Conservation (phyloP, 2,797 vertebrate species). For the Neosilurus mollespiculum region DNA sequence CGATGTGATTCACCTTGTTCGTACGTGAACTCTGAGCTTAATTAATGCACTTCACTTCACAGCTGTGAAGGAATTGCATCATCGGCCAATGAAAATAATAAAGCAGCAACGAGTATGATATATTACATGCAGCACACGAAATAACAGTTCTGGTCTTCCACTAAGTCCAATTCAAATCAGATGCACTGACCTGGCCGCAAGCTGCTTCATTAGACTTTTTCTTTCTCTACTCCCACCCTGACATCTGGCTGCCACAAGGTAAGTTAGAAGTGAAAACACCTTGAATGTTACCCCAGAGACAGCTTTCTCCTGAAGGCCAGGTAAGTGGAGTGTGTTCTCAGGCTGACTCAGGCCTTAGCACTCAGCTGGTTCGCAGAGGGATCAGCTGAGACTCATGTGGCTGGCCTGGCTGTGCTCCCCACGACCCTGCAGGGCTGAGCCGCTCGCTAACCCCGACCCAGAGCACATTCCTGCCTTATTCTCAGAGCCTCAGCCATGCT, state of each 20-base stretch:
- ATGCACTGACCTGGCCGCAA: conserved; percentile 51
- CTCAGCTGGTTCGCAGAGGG: conserved; percentile 45
- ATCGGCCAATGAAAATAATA: conserved; percentile 53
- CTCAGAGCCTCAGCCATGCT: conserved; percentile 56
- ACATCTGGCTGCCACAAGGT: conserved; percentile 55
- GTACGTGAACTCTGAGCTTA: conserved; percentile 55
- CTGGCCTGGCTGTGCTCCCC: conserved; percentile 69
- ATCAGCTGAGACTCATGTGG: conserved; percentile 81
- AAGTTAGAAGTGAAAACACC: conserved; percentile 38
- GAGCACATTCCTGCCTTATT: conserved; percentile 76
- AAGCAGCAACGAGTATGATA: conserved; percentile 47
- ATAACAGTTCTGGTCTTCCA: conserved; percentile 32
- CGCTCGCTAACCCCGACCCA: conserved; percentile 71
- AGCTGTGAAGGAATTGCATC: conserved; percentile 42
- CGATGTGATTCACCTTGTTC: conserved; percentile 64
- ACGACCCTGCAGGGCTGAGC: conserved; percentile 69
- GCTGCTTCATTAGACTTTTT: conserved; percentile 51
- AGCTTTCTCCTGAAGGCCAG: conserved; percentile 36
- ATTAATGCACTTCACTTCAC: conserved; percentile 47
- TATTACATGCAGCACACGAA: conserved; percentile 40
- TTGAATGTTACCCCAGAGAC: conserved; percentile 26
- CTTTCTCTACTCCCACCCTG: conserved; percentile 48
- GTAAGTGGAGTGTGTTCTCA: conserved; percentile 36
- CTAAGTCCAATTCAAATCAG: conserved; percentile 45
- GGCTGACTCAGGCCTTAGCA: background rate